A percentile compares a stretch with the other conserved stretches of the same genome.
phyloP scores from a whole-genome alignment of 2,797 vertebrate genomes.

The Lacerta bilineata region DNA sequence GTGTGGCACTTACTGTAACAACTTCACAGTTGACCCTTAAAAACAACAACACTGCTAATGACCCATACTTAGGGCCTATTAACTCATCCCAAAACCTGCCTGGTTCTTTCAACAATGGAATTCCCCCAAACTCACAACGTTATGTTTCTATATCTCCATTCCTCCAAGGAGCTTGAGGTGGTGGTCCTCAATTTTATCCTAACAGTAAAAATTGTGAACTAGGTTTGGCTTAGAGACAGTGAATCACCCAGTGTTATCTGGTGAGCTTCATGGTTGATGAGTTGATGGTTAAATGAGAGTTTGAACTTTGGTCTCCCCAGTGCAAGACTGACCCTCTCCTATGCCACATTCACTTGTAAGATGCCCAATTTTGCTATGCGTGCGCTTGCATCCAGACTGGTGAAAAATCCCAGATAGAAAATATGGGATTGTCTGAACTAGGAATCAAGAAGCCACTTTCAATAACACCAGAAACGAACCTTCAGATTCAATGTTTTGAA shows the following conservation, averaged over 20 bases:
- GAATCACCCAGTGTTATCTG: not conserved
- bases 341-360: not conserved
- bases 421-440: not conserved
- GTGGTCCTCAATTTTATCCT: not conserved
- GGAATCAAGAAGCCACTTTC: not conserved
- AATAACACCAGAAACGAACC: conserved; percentile 11
- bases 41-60: too few relatives aligned
- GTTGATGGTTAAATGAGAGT: not conserved
- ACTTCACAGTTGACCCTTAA: too few relatives aligned
- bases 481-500: conserved; percentile 21
- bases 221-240: not conserved
- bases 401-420: not conserved
- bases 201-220: not conserved
- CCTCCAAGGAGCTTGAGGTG: not conserved
- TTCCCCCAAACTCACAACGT: too few relatives aligned
- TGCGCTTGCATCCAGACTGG: not conserved
- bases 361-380: not conserved
- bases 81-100: too few relatives aligned
- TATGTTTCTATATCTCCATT: not conserved
- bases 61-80: too few relatives aligned
- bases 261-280: not conserved
- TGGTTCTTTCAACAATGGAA: too few relatives aligned
- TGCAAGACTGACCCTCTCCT: not conserved
- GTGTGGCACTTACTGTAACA: too few relatives aligned
- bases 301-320: not conserved